These are phyloP conservation scores for Tragopan temminckii DNA, from an alignment of 2,797 vertebrate species.

Conservation along the genomic window DNA sequence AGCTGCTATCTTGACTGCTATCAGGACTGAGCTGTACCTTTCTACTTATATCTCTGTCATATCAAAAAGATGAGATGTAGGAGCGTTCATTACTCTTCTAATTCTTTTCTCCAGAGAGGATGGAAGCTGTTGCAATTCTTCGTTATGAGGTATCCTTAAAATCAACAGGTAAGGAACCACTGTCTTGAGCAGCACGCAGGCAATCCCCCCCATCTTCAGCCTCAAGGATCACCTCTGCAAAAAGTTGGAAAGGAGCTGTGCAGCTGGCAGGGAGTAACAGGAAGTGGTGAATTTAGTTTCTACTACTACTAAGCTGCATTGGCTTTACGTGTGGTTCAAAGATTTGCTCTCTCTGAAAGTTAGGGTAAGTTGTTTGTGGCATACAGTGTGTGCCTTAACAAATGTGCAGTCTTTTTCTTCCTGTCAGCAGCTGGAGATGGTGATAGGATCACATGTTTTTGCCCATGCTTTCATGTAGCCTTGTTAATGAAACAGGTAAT, in stretches of 20 bases:
- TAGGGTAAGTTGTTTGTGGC: background rate
- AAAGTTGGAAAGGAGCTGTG: background rate
- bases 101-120: background rate
- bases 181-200: background rate
- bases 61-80: background rate
- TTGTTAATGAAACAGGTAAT: conserved; percentile 78
- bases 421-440: conserved; percentile 59
- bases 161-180: background rate
- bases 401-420: background rate
- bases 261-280: background rate
- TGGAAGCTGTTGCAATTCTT: background rate
- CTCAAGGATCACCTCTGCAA: background rate
- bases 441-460: conserved; percentile 73
- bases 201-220: background rate
- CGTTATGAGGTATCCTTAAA: background rate
- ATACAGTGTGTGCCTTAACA: background rate
- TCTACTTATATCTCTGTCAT: background rate
- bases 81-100: background rate
- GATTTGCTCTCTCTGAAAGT: background rate
- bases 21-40: background rate
- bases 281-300: background rate
- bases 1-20: background rate
- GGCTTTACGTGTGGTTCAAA: background rate
- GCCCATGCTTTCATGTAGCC: conserved; percentile 72
- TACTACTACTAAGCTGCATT: background rate